A percentile compares a stretch with the other conserved stretches of the same genome.
These are phyloP conservation scores for Dufourea novaeangliae DNA, from an alignment of 1,140 invertebrate genomes.

Conservation along the genomic window DNA sequence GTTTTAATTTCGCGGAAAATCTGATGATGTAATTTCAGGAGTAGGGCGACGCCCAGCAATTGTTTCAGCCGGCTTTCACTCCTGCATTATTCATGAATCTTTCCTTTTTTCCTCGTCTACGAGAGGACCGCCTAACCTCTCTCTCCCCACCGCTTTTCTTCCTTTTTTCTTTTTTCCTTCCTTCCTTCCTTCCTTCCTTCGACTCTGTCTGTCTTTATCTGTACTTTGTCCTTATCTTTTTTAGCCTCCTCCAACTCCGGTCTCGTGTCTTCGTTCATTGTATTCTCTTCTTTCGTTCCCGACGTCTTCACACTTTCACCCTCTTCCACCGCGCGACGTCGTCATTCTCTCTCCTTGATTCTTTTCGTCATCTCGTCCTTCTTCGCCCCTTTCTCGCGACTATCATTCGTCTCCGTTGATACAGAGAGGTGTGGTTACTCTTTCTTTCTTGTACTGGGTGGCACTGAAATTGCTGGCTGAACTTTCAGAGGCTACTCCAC, in stretches of 20 bases:
- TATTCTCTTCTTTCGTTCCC: too few species aligned
- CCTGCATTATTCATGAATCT: conserved; percentile 69
- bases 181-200: not conserved
- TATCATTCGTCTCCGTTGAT: conserved; percentile 8
- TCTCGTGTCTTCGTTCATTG: not conserved
- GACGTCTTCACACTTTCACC: not conserved
- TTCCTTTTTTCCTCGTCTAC: conserved; percentile 51
- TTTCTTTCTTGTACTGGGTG: conserved; percentile 1
- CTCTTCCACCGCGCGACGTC: not conserved
- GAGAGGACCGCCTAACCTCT: conserved; percentile 34
- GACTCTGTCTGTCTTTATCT: not conserved
- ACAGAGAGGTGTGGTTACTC: conserved; percentile 6
- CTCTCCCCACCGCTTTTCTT: not conserved
- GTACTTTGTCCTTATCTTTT: not conserved
- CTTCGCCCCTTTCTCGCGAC: not conserved
- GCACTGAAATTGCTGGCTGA: not conserved
- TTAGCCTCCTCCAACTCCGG: not conserved
- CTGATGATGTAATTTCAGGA: conserved; percentile 70
- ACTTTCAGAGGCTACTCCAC: not conserved
- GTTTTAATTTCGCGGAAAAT: conserved; percentile 71
- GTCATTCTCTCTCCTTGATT: not conserved
- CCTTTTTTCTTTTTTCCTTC: not conserved
- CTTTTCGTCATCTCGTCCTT: conserved; percentile 10
- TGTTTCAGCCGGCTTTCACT: conserved; percentile 69
- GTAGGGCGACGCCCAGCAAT: conserved; percentile 67